phyloP scores from a whole-genome alignment of 2,113 vertebrate genomes.

The Taxidea taxus region DNA sequence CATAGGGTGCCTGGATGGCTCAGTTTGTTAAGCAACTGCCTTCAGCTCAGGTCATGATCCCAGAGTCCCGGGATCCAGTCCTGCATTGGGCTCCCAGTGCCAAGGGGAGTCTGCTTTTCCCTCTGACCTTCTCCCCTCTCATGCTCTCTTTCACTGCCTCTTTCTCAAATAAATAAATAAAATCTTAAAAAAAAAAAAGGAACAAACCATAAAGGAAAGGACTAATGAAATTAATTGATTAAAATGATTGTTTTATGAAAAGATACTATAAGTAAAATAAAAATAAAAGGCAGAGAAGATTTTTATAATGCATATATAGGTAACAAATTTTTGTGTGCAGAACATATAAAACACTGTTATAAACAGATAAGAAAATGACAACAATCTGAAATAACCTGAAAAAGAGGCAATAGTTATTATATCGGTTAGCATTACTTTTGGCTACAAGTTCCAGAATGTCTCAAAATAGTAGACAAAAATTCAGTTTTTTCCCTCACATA shows the following conservation, averaged over 20 bases:
- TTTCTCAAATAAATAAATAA: too few species aligned
- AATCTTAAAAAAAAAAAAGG: neutral
- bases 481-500: neutral
- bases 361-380: neutral
- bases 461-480: neutral
- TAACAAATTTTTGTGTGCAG: neutral
- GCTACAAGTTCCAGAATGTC: neutral
- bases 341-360: neutral
- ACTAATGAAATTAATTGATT: neutral
- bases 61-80: too few species aligned
- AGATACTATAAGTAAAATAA: neutral
- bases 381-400: neutral
- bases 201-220: neutral
- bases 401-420: neutral
- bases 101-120: too few species aligned
- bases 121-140: too few species aligned
- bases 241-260: neutral
- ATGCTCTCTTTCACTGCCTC: too few species aligned
- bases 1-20: too few species aligned
- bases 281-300: neutral
- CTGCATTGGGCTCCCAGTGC: too few species aligned
- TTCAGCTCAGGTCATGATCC: too few species aligned
- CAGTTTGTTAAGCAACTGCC: too few species aligned
- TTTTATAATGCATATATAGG: neutral
- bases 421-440: neutral